Evolutionary conservation across 2,888 invertebrate genomes (phyloP).

Genomic region (Amitus sp.): DNA sequence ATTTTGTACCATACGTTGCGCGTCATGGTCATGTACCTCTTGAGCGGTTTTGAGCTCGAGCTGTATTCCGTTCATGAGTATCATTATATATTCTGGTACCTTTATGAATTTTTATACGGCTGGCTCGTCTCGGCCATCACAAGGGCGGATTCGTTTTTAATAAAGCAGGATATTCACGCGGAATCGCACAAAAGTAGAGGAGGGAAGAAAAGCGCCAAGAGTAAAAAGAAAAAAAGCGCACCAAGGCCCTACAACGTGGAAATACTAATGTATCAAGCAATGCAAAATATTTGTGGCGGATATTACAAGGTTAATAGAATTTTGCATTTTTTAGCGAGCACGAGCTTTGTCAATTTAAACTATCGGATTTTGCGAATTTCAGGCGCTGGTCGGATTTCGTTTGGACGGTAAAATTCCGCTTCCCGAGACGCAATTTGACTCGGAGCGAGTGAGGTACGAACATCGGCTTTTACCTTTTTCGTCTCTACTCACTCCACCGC

Average conservation of each 20-base stretch:
- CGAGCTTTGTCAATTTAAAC: neutral
- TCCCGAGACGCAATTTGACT: conserved; percentile 91
- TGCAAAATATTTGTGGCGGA: conserved; percentile 95
- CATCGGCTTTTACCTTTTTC: conserved; percentile 93
- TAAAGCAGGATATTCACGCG: conserved; percentile 76
- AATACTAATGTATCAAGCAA: conserved; percentile 88
- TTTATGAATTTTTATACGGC: conserved; percentile 93
- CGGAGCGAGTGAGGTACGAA: conserved; percentile 93
- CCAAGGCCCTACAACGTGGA: conserved; percentile 82
- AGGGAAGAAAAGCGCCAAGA: conserved; percentile 68
- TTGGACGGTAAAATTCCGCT: conserved; percentile 87
- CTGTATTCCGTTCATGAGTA: conserved; percentile 96
- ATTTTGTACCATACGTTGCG: conserved; percentile 91
- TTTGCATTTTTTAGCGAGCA: neutral
- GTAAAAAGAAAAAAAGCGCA: conserved; percentile 76
- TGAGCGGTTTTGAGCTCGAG: conserved; percentile 95
- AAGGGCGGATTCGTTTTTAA: conserved; percentile 85
- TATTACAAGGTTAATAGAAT: conserved; percentile 88
- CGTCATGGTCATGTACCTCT: conserved; percentile 92
- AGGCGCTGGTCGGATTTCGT: conserved; percentile 89
- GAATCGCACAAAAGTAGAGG: conserved; percentile 63
- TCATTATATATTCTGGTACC: conserved; percentile 95
- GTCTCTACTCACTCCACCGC: conserved; percentile 86
- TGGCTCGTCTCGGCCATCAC: conserved; percentile 93
- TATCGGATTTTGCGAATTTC: conserved; percentile 37